A percentile compares a stretch with the other conserved stretches of the same genome.
Conservation (phyloP, 1,140 invertebrate genomes). For the Palaemon carinicauda region DNA sequence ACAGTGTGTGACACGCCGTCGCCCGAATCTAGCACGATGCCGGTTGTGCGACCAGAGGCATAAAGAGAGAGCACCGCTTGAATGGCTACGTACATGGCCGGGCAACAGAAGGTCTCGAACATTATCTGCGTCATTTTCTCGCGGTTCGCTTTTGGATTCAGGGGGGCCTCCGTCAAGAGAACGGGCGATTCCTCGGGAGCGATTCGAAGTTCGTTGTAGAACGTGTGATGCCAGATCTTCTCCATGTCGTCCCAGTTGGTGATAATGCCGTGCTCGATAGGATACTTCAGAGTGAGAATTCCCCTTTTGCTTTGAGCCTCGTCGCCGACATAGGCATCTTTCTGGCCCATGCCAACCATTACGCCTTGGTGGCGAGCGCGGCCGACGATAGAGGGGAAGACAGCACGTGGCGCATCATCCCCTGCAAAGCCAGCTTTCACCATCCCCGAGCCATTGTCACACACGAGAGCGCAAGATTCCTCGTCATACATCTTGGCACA, state of each 20-base stretch:
- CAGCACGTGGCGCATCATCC: conserved; percentile 74
- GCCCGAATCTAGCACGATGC: too few species aligned
- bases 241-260: conserved; percentile 99
- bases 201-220: conserved; percentile 85
- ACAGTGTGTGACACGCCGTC: too few species aligned
- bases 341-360: conserved; percentile 96
- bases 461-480: too few species aligned
- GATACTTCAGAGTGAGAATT: conserved; percentile 91
- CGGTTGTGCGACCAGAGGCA: too few species aligned
- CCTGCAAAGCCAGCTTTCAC: conserved; percentile 75
- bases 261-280: conserved; percentile 93
- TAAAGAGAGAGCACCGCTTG: too few species aligned
- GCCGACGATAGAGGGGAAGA: conserved; percentile 74
- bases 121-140: too few species aligned
- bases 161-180: too few species aligned
- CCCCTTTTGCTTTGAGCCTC: conserved; percentile 92
- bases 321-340: conserved; percentile 88
- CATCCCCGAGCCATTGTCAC: conserved; percentile 74
- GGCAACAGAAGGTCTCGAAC: too few species aligned
- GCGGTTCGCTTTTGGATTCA: too few species aligned
- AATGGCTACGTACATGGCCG: too few species aligned
- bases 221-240: conserved; percentile 96
- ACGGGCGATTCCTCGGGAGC: too few species aligned
- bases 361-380: conserved; percentile 72
- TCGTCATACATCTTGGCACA: too few species aligned